phyloP scores from a whole-genome alignment of 2,113 vertebrate genomes.

The Microtus pennsylvanicus region DNA sequence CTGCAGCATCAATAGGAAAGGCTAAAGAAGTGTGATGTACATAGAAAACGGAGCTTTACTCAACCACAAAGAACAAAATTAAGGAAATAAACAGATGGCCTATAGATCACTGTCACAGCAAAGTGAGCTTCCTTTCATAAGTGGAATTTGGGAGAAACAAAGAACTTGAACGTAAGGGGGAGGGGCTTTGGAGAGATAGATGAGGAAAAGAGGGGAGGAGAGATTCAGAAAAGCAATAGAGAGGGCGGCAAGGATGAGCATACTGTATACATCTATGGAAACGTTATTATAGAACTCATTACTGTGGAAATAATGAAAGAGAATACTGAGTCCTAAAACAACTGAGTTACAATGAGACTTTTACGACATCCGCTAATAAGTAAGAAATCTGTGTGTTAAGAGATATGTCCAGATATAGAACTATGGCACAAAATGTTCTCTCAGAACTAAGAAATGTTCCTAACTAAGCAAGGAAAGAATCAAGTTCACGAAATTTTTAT shows the following conservation, averaged over 20 bases:
- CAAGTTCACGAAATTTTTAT: not conserved
- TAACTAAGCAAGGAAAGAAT: slow-evolving; percentile 8
- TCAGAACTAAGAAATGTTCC: not conserved
- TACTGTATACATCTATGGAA: not conserved
- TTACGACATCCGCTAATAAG: slow-evolving; percentile 28
- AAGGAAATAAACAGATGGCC: not conserved
- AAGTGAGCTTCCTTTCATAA: not conserved
- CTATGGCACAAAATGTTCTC: not conserved
- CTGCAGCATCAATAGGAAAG: not conserved
- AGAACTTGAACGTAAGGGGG: not conserved
- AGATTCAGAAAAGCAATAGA: not conserved
- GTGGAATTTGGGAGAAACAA: not conserved
- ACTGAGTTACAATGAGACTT: slow-evolving; percentile 18
- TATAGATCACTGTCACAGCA: not conserved
- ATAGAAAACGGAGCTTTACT: not conserved
- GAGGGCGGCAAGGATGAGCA: not conserved
- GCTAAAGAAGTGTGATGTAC: not conserved
- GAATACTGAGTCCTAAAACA: slow-evolving; percentile 4
- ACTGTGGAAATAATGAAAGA: not conserved
- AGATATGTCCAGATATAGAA: slow-evolving; percentile 8
- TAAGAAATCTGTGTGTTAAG: not conserved
- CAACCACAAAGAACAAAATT: not conserved
- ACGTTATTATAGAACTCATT: not conserved
- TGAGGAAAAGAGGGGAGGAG: not conserved
- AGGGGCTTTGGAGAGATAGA: not conserved